Conservation (phyloP, 2,113 vertebrate genomes). For the Herpetotheres cachinnans region DNA sequence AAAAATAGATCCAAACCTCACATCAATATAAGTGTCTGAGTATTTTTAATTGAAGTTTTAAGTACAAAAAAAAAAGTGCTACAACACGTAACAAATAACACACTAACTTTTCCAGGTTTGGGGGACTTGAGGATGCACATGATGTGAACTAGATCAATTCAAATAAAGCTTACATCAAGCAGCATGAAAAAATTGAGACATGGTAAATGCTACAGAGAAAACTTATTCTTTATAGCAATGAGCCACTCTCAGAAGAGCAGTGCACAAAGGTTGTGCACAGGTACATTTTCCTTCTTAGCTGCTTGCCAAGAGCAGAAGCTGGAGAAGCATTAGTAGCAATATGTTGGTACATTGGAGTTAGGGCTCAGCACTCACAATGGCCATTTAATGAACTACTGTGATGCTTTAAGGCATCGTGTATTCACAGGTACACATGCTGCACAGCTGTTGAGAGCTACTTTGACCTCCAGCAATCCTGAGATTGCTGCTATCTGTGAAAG, state of each 20-base stretch:
- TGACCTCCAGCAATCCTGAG: not conserved
- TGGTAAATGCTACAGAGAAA: not conserved
- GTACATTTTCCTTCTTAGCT: not conserved
- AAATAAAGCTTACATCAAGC: not conserved
- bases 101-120: not conserved
- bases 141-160: not conserved
- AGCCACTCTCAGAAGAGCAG: not conserved
- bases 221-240: not conserved
- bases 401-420: not conserved
- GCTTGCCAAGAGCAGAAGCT: not conserved
- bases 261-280: not conserved
- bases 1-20: not conserved
- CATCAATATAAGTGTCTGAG: not conserved
- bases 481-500: not conserved
- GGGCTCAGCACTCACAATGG: not conserved
- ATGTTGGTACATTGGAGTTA: not conserved
- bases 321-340: not conserved
- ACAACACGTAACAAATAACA: not conserved
- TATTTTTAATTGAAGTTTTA: constrained; percentile 42
- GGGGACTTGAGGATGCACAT: not conserved
- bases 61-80: constrained; percentile 17
- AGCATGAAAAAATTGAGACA: not conserved
- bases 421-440: not conserved
- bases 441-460: not conserved
- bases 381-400: not conserved